phyloP scores from a whole-genome alignment of 2,888 invertebrate species.

The Acanthoscelides obtectus region DNA sequence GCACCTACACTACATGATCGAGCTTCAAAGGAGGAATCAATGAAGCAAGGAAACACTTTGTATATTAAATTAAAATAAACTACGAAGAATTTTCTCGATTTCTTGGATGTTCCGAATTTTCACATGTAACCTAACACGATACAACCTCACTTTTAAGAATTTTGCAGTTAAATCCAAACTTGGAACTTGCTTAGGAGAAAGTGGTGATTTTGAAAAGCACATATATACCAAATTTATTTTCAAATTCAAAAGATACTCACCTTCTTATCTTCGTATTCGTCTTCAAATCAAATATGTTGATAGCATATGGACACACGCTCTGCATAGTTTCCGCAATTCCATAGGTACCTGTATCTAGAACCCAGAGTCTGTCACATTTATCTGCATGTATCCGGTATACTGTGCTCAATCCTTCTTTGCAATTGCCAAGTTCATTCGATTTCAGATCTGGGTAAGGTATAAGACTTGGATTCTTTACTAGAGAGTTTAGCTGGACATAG shows the following conservation, averaged over 20 bases:
- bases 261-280: slow-evolving; percentile 64
- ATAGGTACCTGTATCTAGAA: slow-evolving; percentile 76
- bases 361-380: slow-evolving; percentile 76
- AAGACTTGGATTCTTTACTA: slow-evolving; percentile 64
- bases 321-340: slow-evolving; percentile 72
- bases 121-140: too few relatives aligned
- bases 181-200: too few relatives aligned
- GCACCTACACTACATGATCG: too few relatives aligned
- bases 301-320: slow-evolving; percentile 73
- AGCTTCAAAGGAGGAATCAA: too few relatives aligned
- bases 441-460: slow-evolving; percentile 75
- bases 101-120: too few relatives aligned
- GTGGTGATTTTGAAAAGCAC: too few relatives aligned
- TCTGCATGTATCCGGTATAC: slow-evolving; percentile 78
- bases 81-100: too few relatives aligned
- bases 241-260: not conserved
- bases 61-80: too few relatives aligned
- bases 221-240: too few relatives aligned
- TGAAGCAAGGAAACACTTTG: too few relatives aligned
- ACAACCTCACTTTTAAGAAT: too few relatives aligned
- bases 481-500: slow-evolving; percentile 65
- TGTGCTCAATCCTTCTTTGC: slow-evolving; percentile 68
- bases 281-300: slow-evolving; percentile 71
- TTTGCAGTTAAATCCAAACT: too few relatives aligned
- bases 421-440: slow-evolving; percentile 71